Evolutionary conservation across 2,797 vertebrate genomes (phyloP).

Genomic region (Myotis daubentonii): DNA sequence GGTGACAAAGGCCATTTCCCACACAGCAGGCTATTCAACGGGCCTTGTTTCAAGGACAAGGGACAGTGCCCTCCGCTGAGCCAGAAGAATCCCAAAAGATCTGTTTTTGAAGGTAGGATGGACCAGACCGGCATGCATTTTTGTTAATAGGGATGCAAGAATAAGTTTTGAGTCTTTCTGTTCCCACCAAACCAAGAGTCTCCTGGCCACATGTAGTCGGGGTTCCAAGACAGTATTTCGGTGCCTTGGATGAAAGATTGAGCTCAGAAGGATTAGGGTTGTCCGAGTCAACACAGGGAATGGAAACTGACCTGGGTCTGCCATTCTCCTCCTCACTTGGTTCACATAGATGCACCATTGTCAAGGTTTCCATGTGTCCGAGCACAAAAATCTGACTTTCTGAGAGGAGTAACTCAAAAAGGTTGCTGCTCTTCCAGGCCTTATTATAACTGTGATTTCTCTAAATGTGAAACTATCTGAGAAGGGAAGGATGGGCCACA

Average conservation of each 20-base stretch:
- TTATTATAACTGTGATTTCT: neutral
- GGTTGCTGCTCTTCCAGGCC: neutral
- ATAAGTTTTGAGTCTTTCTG: neutral
- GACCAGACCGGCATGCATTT: neutral
- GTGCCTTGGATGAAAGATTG: neutral
- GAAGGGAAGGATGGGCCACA: neutral
- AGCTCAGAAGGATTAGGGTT: neutral
- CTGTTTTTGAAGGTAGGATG: neutral
- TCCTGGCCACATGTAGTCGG: neutral
- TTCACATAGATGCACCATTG: accelerated
- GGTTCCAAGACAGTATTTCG: neutral
- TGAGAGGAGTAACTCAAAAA: neutral
- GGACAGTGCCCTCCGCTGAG: neutral
- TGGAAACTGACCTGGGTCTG: neutral
- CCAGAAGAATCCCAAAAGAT: neutral
- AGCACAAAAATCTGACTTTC: neutral
- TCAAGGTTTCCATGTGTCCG: neutral
- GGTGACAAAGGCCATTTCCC: neutral
- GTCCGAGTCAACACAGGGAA: neutral
- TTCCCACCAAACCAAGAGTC: neutral
- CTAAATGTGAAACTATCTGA: neutral
- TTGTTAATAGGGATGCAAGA: neutral
- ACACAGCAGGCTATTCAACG: neutral
- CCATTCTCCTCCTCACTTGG: neutral
- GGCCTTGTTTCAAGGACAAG: neutral